A percentile compares a stretch with the other conserved stretches of the same genome.
These are phyloP conservation scores for Pantherophis alleghaniensis DNA, from an alignment of 2,797 vertebrate genomes.

Conservation along the genomic window DNA sequence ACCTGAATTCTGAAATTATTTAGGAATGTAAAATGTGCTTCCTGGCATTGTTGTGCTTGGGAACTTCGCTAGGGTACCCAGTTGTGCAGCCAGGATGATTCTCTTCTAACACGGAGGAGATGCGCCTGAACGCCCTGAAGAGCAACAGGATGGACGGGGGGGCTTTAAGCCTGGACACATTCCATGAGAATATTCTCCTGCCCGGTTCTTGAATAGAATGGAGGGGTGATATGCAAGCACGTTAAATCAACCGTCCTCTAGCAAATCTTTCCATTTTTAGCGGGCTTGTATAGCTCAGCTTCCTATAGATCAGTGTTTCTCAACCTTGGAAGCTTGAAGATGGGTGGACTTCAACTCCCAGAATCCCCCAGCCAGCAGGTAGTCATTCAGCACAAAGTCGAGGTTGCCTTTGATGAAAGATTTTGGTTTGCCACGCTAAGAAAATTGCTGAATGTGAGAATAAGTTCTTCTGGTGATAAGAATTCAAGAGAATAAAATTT, in stretches of 20 bases:
- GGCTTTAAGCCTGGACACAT: neutral
- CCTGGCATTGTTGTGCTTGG: neutral
- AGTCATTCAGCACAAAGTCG: neutral
- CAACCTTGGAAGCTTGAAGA: too few species aligned
- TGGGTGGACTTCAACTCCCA: too few species aligned
- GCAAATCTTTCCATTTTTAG: neutral
- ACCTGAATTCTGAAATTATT: neutral
- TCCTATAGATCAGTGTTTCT: neutral
- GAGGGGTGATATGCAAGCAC: neutral
- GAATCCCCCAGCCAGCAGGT: too few species aligned
- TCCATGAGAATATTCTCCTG: neutral
- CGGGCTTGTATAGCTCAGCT: neutral
- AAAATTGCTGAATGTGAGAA: neutral
- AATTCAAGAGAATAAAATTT: neutral
- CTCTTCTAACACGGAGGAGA: neutral
- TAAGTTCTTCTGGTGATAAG: neutral
- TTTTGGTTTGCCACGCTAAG: neutral
- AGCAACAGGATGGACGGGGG: neutral
- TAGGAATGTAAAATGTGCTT: neutral
- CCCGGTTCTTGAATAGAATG: neutral
- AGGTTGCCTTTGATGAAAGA: neutral
- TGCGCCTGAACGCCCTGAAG: neutral
- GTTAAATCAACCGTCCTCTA: neutral
- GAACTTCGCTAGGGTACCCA: too few species aligned
- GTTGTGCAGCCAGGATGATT: neutral